Base-by-base conservation (phyloP, 1,140 invertebrate species). In the Drosophila mojavensis region DNA sequence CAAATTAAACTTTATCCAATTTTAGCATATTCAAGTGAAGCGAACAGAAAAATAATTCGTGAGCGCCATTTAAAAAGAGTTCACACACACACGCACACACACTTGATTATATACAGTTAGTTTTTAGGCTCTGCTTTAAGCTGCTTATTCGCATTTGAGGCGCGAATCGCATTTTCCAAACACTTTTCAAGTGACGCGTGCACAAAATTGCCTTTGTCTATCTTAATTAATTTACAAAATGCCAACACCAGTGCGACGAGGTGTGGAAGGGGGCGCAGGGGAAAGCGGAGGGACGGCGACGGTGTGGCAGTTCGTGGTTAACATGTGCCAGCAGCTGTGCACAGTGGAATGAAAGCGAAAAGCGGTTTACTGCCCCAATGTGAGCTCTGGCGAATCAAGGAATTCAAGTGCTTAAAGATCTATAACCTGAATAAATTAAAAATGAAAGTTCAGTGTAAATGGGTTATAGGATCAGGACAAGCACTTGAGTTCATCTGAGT, bases 1-100 rank as follows among this genome's bases (percentile, higher is more conserved):
- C 84, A 88, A 84, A 88, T 88, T 88, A 88, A 88, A 88, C 84
- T 88, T 88, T 88, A 81, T 84, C 73, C 84, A 75, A 88, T 84
- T 88, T 89, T 69, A 75, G 84, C 61, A 89, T 81, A 84, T 89
- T 88, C 84, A 88, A 88, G 84, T 86, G 86, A 73, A 50, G 61
- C 56, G 43, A 62, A 54, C 36, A 75, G 67, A 82, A 39, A 39
- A 79, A 41, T 15, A 82, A 30, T 1, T 75, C 81, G 66, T 80
- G 81, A 56, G 58, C 58, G n/a, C 67, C 64, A 84, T 72, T 72
- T 33, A 24, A 65, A 51, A 60, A 17, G 56, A 33, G 51, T 28
- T 55, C n/a, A 5, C 15, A 55, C 30, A 48, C 4, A 24, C 17
- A 13, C 33, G 36, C 15, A 39, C 15, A 55, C 43, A 6, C 28